Evolutionary conservation across 2,888 invertebrate genomes (phyloP).

Genomic region (Nineta flava): DNA sequence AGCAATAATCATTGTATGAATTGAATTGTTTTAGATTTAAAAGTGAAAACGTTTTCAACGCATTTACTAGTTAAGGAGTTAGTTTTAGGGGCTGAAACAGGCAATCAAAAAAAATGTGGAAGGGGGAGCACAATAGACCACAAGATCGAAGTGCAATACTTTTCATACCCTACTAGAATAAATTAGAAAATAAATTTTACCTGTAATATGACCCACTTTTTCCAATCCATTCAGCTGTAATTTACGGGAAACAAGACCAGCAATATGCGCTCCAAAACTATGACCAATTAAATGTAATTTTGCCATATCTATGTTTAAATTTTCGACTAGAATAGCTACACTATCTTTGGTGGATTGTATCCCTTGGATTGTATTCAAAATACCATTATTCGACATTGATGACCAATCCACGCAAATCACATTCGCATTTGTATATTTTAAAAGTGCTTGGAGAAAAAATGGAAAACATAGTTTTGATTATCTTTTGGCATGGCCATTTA

Average conservation of each 20-base stretch:
- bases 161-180: no score
- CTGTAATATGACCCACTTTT: neutral
- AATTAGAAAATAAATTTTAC: no score
- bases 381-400: neutral
- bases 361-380: neutral
- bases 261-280: conserved; percentile 3
- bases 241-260: neutral
- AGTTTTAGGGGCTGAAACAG: no score
- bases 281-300: conserved; percentile 2
- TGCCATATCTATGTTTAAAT: neutral
- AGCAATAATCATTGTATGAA: no score
- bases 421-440: neutral
- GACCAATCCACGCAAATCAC: conserved; percentile 4
- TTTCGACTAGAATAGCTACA: neutral
- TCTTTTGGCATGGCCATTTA: no score
- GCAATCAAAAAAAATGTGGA: no score
- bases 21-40: no score
- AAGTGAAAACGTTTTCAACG: no score
- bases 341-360: neutral
- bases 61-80: no score
- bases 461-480: no score
- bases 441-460: conserved; percentile 1
- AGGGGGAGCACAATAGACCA: no score
- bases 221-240: neutral
- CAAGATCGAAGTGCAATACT: no score